Evolutionary conservation across 2,113 vertebrate genomes (phyloP).

Genomic region (Ciconia boyciana): DNA sequence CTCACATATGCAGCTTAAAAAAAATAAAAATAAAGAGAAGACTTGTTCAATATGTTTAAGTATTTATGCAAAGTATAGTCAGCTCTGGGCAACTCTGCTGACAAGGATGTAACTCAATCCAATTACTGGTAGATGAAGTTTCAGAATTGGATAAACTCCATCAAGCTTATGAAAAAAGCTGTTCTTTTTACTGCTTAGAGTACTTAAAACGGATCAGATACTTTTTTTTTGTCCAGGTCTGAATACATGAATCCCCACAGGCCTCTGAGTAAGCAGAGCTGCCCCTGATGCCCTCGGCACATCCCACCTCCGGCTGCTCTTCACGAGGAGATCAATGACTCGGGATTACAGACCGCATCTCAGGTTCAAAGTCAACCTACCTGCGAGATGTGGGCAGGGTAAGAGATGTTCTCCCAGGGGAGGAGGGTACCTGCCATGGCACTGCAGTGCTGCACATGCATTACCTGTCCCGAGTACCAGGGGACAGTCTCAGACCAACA

Average conservation of each 20-base stretch:
- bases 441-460: too few relatives aligned
- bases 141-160: neutral
- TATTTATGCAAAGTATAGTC: neutral
- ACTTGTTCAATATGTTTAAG: neutral
- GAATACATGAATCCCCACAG: neutral
- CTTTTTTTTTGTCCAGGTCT: neutral
- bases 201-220: neutral
- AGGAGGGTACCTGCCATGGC: neutral
- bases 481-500: accelerated
- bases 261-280: neutral
- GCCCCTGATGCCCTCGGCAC: accelerated
- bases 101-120: neutral
- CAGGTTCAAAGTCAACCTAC: neutral
- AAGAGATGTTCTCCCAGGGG: neutral
- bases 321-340: accelerated
- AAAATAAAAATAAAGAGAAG: neutral
- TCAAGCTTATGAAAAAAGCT: neutral
- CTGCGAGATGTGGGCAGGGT: neutral
- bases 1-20: neutral
- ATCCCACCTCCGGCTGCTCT: neutral
- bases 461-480: neutral
- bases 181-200: neutral
- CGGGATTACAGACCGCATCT: accelerated
- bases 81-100: neutral
- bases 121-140: neutral